phyloP scores from a whole-genome alignment of 2,888 invertebrate species.

The Orchesella flavescens region DNA sequence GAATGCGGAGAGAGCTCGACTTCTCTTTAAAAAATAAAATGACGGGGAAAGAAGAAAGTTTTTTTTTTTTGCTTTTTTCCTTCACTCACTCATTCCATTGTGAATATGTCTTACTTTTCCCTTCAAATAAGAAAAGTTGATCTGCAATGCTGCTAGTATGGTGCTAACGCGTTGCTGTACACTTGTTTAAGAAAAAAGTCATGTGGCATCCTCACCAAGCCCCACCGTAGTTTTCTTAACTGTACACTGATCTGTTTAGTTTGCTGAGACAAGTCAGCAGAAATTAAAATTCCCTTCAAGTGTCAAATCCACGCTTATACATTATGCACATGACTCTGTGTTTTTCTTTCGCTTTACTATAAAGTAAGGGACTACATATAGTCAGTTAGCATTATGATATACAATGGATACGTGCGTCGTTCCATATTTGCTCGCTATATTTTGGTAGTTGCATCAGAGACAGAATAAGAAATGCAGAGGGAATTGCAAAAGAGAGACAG shows the following conservation, averaged over 20 bases:
- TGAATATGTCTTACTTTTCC: too few species aligned
- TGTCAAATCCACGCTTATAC: conserved; percentile 32
- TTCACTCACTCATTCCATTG: neutral
- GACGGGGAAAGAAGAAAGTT: neutral
- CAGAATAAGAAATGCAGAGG: conserved; percentile 21
- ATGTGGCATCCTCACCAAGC: too few species aligned
- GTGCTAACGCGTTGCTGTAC: too few species aligned
- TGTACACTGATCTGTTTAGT: conserved; percentile 5
- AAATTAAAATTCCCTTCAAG: conserved; percentile 57
- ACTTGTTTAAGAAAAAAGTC: too few species aligned
- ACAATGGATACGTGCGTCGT: neutral
- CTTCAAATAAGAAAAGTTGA: too few species aligned
- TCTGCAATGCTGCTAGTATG: too few species aligned
- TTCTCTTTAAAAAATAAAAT: neutral
- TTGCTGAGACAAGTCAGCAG: conserved; percentile 1
- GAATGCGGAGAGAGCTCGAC: neutral
- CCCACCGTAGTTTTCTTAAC: too few species aligned
- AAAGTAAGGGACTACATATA: too few species aligned
- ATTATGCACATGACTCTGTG: conserved; percentile 6
- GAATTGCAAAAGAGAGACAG: neutral
- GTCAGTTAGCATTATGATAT: too few species aligned
- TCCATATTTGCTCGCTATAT: neutral
- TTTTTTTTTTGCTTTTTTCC: neutral
- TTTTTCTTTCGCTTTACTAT: neutral
- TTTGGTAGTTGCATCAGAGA: conserved; percentile 15